A percentile compares a stretch with the other conserved stretches of the same genome.
Evolutionary conservation across 2,888 invertebrate genomes (phyloP).

Genomic region (Acleris literana): DNA sequence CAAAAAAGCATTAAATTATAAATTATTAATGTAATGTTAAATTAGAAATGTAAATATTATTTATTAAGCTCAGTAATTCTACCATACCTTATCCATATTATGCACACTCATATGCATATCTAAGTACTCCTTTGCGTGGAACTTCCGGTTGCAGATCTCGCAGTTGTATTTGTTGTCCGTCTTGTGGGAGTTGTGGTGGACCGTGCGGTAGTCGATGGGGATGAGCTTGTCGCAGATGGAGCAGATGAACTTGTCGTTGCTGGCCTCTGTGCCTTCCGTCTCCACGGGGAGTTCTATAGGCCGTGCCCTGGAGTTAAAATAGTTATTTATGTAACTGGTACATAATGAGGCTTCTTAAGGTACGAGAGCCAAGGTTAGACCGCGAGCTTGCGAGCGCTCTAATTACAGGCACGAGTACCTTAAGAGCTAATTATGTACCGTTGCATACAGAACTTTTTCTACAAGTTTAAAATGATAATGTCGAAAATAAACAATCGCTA

Average conservation of each 20-base stretch:
- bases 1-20: too few species aligned
- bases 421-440: too few species aligned
- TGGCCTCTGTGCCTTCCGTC: slow-evolving; percentile 53
- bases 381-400: too few species aligned
- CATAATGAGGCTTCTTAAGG: too few species aligned
- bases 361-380: too few species aligned
- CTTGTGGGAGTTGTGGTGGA: slow-evolving; percentile 89
- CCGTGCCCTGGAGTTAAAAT: slow-evolving; percentile 59
- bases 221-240: slow-evolving; percentile 80
- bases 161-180: slow-evolving; percentile 84
- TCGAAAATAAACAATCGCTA: too few species aligned
- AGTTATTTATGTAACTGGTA: too few species aligned
- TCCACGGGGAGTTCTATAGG: slow-evolving; percentile 77
- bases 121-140: slow-evolving; percentile 85
- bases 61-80: neutral
- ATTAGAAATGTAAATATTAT: too few species aligned
- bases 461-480: too few species aligned
- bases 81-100: slow-evolving; percentile 74
- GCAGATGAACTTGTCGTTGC: slow-evolving; percentile 70
- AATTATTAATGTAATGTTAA: too few species aligned
- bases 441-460: too few species aligned
- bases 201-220: slow-evolving; percentile 71
- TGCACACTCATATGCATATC: slow-evolving; percentile 91
- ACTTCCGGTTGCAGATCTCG: slow-evolving; percentile 88
- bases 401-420: too few species aligned